phyloP scores from a whole-genome alignment of 2,888 invertebrate species.

The Acleris sparsana region DNA sequence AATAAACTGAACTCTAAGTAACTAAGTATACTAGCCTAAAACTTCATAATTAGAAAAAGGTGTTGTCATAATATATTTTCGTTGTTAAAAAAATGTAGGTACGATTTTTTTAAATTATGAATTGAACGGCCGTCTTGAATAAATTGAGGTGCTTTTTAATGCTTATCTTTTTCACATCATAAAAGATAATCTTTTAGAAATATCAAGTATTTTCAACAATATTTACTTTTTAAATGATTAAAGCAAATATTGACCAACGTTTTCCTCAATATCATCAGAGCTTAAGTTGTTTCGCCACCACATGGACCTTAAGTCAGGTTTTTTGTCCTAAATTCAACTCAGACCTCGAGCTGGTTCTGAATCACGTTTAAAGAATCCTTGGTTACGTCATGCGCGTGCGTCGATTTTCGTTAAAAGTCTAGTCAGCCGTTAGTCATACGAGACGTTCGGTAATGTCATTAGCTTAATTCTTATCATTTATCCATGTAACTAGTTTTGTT shows the following conservation, averaged over 20 bases:
- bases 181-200: no score
- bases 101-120: no score
- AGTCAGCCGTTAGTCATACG: slow-evolving; percentile 31
- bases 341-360: slow-evolving; percentile 55
- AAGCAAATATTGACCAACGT: not conserved
- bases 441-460: slow-evolving; percentile 24
- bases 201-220: no score
- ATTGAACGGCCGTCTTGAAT: no score
- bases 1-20: no score
- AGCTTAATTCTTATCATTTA: slow-evolving; percentile 24
- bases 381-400: slow-evolving; percentile 67
- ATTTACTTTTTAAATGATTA: no score
- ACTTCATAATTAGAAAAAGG: no score
- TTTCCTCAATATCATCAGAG: slow-evolving; percentile 13
- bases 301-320: slow-evolving; percentile 32
- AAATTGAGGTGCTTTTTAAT: no score
- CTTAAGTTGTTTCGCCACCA: slow-evolving; percentile 14
- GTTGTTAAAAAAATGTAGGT: no score
- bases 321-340: slow-evolving; percentile 39
- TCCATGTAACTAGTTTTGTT: not conserved
- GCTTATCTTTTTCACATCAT: no score
- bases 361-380: slow-evolving; percentile 65
- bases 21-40: no score
- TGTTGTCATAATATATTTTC: no score
- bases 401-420: slow-evolving; percentile 43